Evolutionary conservation across 2,888 invertebrate species (phyloP), one percentile per base, ranked within the genome.

Genomic region (Cerastoderma edule): DNA sequence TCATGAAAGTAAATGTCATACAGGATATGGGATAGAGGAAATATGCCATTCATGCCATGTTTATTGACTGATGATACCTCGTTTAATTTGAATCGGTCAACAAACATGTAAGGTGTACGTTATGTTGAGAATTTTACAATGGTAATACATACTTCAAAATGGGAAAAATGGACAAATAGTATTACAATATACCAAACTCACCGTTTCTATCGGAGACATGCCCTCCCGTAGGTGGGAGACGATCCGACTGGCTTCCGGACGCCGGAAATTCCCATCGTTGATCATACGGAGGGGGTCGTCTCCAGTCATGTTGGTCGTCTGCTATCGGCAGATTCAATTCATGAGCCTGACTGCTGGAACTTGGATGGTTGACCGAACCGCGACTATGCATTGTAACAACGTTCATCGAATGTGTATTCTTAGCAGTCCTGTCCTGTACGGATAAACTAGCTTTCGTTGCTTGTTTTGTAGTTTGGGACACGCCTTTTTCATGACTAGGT

Each of bases 241-340:
- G 60, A 6, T 8, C 60, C 13, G 60, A 60, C 33, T 33, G 60
- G 39, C 60, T 60, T 16, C 39, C 60, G 33, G 35, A 39, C 27
- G 39, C 39, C 22, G 60, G 24, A 39, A 33, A 60, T 22, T 60
- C 27, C 60, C 60, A 60, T 13, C 60, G 35, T 22, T 39, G 35
- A 24, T 60, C 39, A 27, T 60, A 39, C 3, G 1, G n/a, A 24
- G 5, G n/a, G 8, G n/a, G 8, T 27, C 60, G 22, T 60, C 60
- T 10, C 39, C 39, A 24, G 60, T n/a, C n/a, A n/a, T n/a, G n/a
- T n/a, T n/a, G n/a, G n/a, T n/a, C n/a, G n/a, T n/a, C n/a, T n/a
- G 60, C 27, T 39, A 22, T 39, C 60, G 13, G 8, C n/a, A 10
- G 19, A 33, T 30, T 19, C 32, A 8, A 57, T 10, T 10, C 22